Evolutionary conservation across 2,888 invertebrate genomes (phyloP).

Genomic region (Melieria crassipennis): DNA sequence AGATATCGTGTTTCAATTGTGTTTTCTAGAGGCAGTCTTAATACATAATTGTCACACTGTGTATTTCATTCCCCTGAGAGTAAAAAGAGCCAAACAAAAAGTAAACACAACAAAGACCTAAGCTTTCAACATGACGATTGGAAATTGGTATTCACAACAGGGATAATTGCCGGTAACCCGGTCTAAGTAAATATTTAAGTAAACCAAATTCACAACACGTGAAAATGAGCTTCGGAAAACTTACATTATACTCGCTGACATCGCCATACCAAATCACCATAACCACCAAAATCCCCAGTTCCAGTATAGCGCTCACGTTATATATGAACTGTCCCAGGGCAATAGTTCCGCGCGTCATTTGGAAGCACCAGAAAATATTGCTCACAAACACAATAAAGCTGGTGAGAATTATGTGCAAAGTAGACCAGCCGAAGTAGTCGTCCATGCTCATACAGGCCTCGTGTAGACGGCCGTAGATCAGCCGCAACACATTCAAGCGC

Average conservation of each 20-base stretch:
- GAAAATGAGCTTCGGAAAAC: constrained; percentile 31
- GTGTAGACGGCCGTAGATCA: constrained; percentile 41
- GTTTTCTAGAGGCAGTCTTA: too few relatives aligned
- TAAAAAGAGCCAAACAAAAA: too few relatives aligned
- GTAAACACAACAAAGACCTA: too few relatives aligned
- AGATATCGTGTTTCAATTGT: too few relatives aligned
- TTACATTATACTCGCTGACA: constrained; percentile 53
- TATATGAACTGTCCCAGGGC: constrained; percentile 41
- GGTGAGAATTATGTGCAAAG: constrained; percentile 37
- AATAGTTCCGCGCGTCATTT: constrained; percentile 17
- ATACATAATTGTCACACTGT: too few relatives aligned
- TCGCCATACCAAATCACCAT: constrained; percentile 53
- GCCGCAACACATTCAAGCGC: constrained; percentile 40
- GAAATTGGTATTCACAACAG: too few relatives aligned
- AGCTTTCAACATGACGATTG: too few relatives aligned
- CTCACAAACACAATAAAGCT: constrained; percentile 43
- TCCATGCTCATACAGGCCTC: constrained; percentile 37
- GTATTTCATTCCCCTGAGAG: too few relatives aligned
- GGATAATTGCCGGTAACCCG: too few relatives aligned
- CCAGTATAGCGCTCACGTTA: constrained; percentile 47
- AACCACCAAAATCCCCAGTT: constrained; percentile 44
- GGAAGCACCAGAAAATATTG: constrained; percentile 44
- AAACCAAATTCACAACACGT: too few relatives aligned
- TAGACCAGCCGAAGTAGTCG: constrained; percentile 41
- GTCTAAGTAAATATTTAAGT: too few relatives aligned